Evolutionary conservation across 2,113 vertebrate species (phyloP).

Genomic region (Cricetomys ansorgei): DNA sequence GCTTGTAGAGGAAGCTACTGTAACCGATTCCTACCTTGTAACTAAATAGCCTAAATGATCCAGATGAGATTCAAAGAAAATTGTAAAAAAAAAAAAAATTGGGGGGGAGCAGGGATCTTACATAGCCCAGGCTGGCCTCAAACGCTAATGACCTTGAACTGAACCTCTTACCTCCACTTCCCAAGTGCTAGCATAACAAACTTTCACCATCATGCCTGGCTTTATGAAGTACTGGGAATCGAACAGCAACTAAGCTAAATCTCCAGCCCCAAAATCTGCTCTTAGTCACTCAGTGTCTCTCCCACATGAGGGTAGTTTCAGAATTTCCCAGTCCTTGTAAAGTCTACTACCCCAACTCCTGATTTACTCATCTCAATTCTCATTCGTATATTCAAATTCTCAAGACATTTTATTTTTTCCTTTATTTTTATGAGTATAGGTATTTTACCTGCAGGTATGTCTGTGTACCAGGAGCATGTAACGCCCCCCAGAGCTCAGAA

Average conservation of each 20-base stretch:
- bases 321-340: conserved; percentile 11
- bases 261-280: background rate
- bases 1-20: too few relatives aligned
- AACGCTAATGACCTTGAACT: background rate
- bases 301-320: background rate
- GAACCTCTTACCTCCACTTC: background rate
- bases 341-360: background rate
- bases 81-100: background rate
- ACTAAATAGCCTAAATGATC: background rate
- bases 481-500: background rate
- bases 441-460: background rate
- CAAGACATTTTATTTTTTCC: background rate
- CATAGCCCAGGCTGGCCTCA: background rate
- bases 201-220: background rate
- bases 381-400: background rate
- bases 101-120: background rate
- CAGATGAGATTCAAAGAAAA: background rate
- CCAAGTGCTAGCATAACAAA: background rate
- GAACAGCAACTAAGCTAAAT: background rate
- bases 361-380: background rate
- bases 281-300: background rate
- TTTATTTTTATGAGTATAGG: background rate
- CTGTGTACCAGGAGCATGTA: background rate
- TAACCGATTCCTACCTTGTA: too few relatives aligned
- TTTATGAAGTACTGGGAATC: background rate